Base-by-base conservation (phyloP, 2,888 invertebrate species). In the Eupsilia transversa region DNA sequence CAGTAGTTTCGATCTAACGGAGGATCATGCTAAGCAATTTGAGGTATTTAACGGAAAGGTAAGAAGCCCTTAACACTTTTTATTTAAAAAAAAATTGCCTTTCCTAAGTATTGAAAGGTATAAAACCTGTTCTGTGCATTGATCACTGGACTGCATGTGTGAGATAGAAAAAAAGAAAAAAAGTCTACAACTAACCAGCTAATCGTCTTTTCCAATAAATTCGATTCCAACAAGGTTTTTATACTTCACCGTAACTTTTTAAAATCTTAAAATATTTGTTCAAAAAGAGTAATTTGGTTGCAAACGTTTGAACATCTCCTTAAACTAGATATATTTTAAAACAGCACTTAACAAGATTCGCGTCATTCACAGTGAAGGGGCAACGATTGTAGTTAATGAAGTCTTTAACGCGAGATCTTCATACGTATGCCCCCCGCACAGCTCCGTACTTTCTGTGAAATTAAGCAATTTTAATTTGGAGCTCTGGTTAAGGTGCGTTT, bases 401-500 rank as follows among this genome's bases (percentile, higher is more conserved):
- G 81, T 78, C 83, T 78, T 86, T 79, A 76, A 80, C 67, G 78
- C 52, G 73, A 83, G 77, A 80, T 86, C 74, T 83, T 86, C 83
- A 84, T 86, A 84, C 79, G 76, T 72, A 70, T 69, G 30, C 52
- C n/a, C 12, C 20, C 54, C 66, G 66, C 71, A 23, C 23, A 77
- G 79, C 72, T 76, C 60, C 74, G 74, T 86, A 83, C 86, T 80
- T 80, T 87, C 80, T 87, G 86, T 79, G 83, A 86, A 89, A 90
- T 91, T 92, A 89, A 89, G 82, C 88, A 90, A 89, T 92, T 93
- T 91, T 92, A 92, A 93, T 92, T 91, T 89, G 86, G 83, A 87
- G 87, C 87, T 67, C 23, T 60, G 38, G 38, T 77, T 77, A 86
- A 83, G 80, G 68, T 54, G 41, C 23, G 65, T 69, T 59, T 54